Base-by-base conservation (phyloP, 1,140 invertebrate genomes). In the Oryzaephilus surinamensis region DNA sequence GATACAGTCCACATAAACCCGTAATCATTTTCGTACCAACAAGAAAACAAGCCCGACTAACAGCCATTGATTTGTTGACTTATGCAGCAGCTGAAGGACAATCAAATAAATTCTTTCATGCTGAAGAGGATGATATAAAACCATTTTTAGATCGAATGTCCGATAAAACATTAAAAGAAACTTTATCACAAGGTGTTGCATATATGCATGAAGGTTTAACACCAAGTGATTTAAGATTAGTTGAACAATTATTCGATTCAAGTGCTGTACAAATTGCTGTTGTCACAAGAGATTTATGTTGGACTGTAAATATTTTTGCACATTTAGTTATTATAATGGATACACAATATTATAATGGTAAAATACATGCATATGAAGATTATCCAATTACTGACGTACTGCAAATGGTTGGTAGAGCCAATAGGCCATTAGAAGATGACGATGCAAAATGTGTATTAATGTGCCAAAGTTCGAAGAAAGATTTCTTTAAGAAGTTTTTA, bases 401-500 rank as follows among this genome's bases (percentile, higher is more conserved):
- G 6, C 94, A 99, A 67, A 99, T 99, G 95, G 76, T 98, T 30
- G 93, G 95, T 0, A 69, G 85, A 19, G 89, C 89, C 0, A 92
- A 92, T 63, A 67, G 94, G 17, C 93, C 94, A 0, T 64, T 84
- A 3, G 76, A 85, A 48, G 95, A 99, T 64, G 81, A 93, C 14
- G 90, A 97, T 63, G 85, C 91, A 31, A 96, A 96, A 60, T 97
- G 92, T 57, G 89, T 99, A 4, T 71, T 99, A 2, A 81, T 99
- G 69, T 99, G 96, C 67, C 95, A 97, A 57, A 87, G 79, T 38
- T 93, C 92, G 2, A 98, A 98, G 62, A 98, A 97, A 67, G 92
- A 97, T 52, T 97, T 97, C 69, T 98, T 94, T 67, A 97, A 97
- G 58, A 99, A 99, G 62, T 96, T 99, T 59, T 68, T 99, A 8